Base-by-base conservation (phyloP, 2,888 invertebrate genomes). In the Hipparchia sbordonii region DNA sequence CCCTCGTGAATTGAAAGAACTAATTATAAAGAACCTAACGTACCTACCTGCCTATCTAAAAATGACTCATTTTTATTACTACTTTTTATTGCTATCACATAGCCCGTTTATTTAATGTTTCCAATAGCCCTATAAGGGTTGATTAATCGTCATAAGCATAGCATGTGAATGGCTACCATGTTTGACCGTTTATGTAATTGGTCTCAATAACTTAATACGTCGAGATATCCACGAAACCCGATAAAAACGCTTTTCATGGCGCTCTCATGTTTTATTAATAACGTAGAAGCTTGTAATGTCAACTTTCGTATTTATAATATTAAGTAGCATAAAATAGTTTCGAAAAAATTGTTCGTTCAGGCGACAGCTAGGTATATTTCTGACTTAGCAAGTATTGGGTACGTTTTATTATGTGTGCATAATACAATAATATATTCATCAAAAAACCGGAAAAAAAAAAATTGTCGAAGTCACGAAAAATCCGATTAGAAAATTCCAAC, bases 231-330 rank as follows among this genome's bases (percentile, higher is more conserved):
- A 59, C 45, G 9, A 52, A 71, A 60, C 52, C 39, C n/a, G 59
- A 54, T 59, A 72, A 67, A 72, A 63, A 62, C 23, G 12, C 48
- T 63, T 57, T 60, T 13, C 56, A 51, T 51, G 52, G 9, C 45
- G 48, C 46, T 6, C 48, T 68, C 57, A 68, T 72, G 72, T 68
- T 33, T 68, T 68, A 72, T 72, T 72, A 57, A 68, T 67, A 51
- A 13, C n/a, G n/a, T 13, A 62, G 8, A 46, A 46, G n/a, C 61
- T 39, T 62, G 45, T 62, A 62, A 62, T 46, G n/a, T 7, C 46
- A 62, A 46, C 46, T 62, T 46, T 46, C 62, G 46, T 62, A 46
- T 23, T 23, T 23, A 23, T 23, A 23, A 23, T 23, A 23, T 23
- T 23, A 23, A 23, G 23, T 23, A 23, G 23, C 0, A 23, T 23